Evolutionary conservation across 2,888 invertebrate species (phyloP), one percentile per base, ranked within the genome.

Genomic region (Trachelus stipa): DNA sequence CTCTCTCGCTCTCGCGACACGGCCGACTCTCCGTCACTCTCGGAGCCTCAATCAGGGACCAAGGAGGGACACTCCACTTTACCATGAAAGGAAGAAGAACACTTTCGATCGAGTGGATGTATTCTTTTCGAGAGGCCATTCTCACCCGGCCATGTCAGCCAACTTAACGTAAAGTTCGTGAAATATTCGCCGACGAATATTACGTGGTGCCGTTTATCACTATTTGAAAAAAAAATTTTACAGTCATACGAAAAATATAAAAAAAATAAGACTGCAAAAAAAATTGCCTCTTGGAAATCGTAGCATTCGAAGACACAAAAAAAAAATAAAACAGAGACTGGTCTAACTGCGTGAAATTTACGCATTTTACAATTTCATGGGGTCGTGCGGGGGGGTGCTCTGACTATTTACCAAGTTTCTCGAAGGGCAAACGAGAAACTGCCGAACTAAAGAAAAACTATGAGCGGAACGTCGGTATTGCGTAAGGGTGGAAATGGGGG

Each of bases 1-100:
- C 40, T 56, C 40, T 0, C 23, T 79, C 79, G 34, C 15, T 76
- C n/a, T 33, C 34, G 68, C 68, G 68, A 79, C 80, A 23, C 6
- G 6, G 23, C 2, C 40, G 40, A 23, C 40, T 56, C 40, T 6
- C 2, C 40, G 40, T 56, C 40, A 23, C 40, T 56, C 23, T 56
- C 40, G 40, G 1, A 23, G 23, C 40, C 23, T 56, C 40, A 56
- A 56, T 56, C 40, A 56, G 23, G 40, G 9, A 35, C 40, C 6
- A 23, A 56, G 40, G 40, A 56, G 40, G 40, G 40, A 23, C 40
- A 23, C 40, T 23, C 23, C 15, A 23, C 40, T 56, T 56, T 2
- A 56, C 40, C 40, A 23, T 56, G 23, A 56, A 56, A 56, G 40
- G 40, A 56, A 23, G 40, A 56, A 56, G 40, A 23, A 56, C 40